Percentiles rank a stretch among this genome's conserved stretches.
Evolutionary conservation across 2,888 invertebrate genomes (phyloP).

Genomic region (Catonia carolina): DNA sequence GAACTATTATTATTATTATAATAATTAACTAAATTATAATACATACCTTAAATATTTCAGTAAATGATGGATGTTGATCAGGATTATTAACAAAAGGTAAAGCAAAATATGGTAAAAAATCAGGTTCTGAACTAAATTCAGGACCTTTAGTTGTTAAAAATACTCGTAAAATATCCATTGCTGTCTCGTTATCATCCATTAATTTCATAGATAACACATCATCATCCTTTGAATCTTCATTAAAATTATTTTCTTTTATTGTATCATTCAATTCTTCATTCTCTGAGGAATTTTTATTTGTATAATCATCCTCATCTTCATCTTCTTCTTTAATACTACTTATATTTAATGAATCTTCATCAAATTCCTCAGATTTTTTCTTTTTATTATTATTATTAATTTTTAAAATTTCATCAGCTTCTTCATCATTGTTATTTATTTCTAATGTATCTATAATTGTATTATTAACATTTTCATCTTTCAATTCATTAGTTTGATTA

Average conservation of each 20-base stretch:
- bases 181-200: constrained; percentile 9
- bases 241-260: not conserved
- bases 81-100: constrained; percentile 51
- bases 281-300: too few relatives aligned
- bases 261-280: too few relatives aligned
- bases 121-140: constrained; percentile 46
- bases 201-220: not conserved
- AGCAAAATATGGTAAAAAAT: constrained; percentile 50
- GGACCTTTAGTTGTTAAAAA: constrained; percentile 45
- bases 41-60: constrained; percentile 46
- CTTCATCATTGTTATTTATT: too few relatives aligned
- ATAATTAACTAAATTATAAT: too few relatives aligned
- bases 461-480: not conserved
- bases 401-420: too few relatives aligned
- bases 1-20: too few relatives aligned
- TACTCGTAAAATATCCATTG: constrained; percentile 40
- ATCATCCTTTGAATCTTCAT: not conserved
- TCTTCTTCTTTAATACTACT: too few relatives aligned
- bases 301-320: too few relatives aligned
- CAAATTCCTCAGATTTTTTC: too few relatives aligned
- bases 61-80: constrained; percentile 47
- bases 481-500: not conserved
- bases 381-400: too few relatives aligned
- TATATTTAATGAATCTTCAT: too few relatives aligned
- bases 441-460: too few relatives aligned